Conservation (phyloP, 2,797 vertebrate species). For the Fistularia tabacaria region DNA sequence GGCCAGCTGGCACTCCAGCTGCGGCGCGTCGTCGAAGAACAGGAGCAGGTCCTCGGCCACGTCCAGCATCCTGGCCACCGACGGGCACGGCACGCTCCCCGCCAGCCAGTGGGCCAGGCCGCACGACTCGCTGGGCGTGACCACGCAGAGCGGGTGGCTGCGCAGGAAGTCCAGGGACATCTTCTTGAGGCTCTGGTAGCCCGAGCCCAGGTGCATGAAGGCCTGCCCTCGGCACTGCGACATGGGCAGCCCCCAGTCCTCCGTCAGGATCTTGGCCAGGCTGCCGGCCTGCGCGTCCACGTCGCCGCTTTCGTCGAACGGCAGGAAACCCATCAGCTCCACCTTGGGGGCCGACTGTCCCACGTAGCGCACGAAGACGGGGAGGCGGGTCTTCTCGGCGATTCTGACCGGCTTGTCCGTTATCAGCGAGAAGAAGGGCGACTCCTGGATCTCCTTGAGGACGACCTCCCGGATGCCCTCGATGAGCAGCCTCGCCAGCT, state of each 20-base stretch:
- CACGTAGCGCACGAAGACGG: conserved; percentile 87
- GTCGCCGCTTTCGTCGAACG: conserved; percentile 71
- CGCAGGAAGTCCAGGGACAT: conserved; percentile 86
- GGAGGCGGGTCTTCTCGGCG: conserved; percentile 79
- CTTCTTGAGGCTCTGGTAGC: conserved; percentile 87
- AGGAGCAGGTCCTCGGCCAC: conserved; percentile 85
- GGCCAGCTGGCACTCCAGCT: conserved; percentile 81
- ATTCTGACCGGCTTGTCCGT: conserved; percentile 85
- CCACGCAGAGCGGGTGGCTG: conserved; percentile 85
- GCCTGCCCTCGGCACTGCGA: conserved; percentile 91
- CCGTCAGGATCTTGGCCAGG: conserved; percentile 82
- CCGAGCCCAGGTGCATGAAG: conserved; percentile 84
- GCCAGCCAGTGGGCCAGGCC: conserved; percentile 91
- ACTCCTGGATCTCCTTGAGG: conserved; percentile 86
- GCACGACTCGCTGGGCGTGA: conserved; percentile 89
- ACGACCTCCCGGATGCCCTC: conserved; percentile 84
- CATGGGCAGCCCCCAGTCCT: conserved; percentile 94
- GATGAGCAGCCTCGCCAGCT: conserved; percentile 82
- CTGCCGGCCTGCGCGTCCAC: conserved; percentile 79
- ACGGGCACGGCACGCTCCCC: conserved; percentile 82
- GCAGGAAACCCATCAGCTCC: conserved; percentile 89
- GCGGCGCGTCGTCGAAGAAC: conserved; percentile 84
- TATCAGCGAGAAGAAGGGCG: conserved; percentile 91
- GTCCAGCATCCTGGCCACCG: conserved; percentile 82
- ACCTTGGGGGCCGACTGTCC: conserved; percentile 86